Evolutionary conservation across 1,140 invertebrate species (phyloP).

Genomic region (Bombyx mori): DNA sequence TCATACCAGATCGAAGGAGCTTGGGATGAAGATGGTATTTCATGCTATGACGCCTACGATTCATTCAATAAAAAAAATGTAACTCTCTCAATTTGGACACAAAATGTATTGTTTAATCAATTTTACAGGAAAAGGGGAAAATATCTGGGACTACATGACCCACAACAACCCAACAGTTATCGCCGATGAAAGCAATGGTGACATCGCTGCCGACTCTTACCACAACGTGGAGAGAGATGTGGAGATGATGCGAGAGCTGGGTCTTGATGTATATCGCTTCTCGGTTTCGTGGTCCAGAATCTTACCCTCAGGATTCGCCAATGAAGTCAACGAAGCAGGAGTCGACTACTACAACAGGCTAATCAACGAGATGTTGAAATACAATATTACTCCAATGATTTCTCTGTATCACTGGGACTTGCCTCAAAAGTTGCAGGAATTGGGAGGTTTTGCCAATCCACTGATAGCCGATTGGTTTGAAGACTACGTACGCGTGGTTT

Average conservation of each 20-base stretch:
- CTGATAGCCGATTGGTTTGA: conserved; percentile 65
- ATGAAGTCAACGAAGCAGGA: conserved; percentile 66
- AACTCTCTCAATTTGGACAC: too few relatives aligned
- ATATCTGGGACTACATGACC: conserved; percentile 51
- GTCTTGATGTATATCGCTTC: conserved; percentile 42
- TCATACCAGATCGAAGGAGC: conserved; percentile 72
- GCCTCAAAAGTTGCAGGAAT: conserved; percentile 42
- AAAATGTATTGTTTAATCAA: too few relatives aligned
- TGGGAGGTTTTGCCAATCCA: conserved; percentile 45
- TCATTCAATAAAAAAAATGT: neutral
- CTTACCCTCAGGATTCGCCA: conserved; percentile 68
- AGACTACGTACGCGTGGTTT: conserved; percentile 69
- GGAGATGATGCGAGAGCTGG: conserved; percentile 44
- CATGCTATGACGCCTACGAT: neutral
- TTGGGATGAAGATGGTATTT: conserved; percentile 60
- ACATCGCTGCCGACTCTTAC: conserved; percentile 38
- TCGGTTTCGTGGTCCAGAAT: conserved; percentile 54
- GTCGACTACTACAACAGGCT: conserved; percentile 74
- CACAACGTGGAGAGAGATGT: conserved; percentile 44
- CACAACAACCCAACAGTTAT: conserved; percentile 35
- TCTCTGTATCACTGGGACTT: conserved; percentile 52
- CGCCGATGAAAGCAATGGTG: conserved; percentile 24
- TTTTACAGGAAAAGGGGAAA: conserved; percentile 52
- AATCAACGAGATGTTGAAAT: conserved; percentile 63
- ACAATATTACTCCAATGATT: conserved; percentile 55